phyloP scores from a whole-genome alignment of 2,888 invertebrate species.

The Campopleginae sp. region DNA sequence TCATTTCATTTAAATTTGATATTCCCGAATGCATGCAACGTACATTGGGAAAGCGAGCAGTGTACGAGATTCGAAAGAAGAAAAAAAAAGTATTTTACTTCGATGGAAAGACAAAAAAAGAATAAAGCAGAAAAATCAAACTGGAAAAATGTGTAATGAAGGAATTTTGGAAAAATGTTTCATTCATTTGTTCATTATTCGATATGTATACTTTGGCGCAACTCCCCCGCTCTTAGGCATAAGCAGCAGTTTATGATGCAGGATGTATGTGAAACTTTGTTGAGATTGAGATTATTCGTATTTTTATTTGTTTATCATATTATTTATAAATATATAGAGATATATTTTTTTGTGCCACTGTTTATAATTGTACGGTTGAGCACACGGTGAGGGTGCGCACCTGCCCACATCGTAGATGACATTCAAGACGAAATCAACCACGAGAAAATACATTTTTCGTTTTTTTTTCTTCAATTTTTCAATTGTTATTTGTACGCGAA shows the following conservation, averaged over 20 bases:
- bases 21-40: constrained; percentile 52
- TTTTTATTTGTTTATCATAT: constrained; percentile 48
- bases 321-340: constrained; percentile 20
- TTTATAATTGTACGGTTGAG: constrained; percentile 67
- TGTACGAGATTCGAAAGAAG: constrained; percentile 51
- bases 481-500: constrained; percentile 57
- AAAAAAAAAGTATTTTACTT: constrained; percentile 60
- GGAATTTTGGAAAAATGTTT: constrained; percentile 24
- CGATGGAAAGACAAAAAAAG: constrained; percentile 23
- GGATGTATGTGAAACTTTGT: constrained; percentile 69
- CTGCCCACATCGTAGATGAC: constrained; percentile 73
- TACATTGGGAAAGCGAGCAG: constrained; percentile 69
- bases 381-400: constrained; percentile 81
- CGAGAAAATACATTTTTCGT: not conserved
- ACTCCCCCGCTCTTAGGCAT: constrained; percentile 83
- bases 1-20: not conserved
- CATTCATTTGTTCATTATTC: constrained; percentile 23
- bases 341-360: constrained; percentile 58
- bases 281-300: constrained; percentile 63
- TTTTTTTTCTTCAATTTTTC: not conserved
- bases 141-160: constrained; percentile 41
- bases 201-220: constrained; percentile 73
- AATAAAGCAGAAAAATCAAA: not conserved
- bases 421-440: constrained; percentile 42
- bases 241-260: constrained; percentile 70